Base-by-base conservation (phyloP, 2,113 vertebrate species). In the Chionis minor region DNA sequence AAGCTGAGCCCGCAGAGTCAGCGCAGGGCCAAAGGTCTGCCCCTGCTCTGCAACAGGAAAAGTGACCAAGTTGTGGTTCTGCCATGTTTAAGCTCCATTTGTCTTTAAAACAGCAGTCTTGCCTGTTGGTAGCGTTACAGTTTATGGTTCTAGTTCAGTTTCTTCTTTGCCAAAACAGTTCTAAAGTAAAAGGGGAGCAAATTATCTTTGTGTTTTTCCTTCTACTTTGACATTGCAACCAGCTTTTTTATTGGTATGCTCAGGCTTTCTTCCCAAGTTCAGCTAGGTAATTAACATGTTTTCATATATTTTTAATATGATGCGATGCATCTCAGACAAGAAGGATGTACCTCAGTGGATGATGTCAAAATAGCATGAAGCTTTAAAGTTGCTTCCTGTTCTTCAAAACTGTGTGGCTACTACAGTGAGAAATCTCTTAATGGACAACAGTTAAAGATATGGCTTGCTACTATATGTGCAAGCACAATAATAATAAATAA, bases 81-180 rank as follows among this genome's bases (percentile, higher is more conserved):
- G 1, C 4, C 22, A 1, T 0, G 4, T 14, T 28, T 8, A 32
- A 24, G 12, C 59, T 56, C 24, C 2, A 0, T 30, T 44, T 54
- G 2, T 14, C 65, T 58, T 17, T 33, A 8, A 45, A 75, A 32
- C 0, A 0, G 16, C 2, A 4, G 19, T 32, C 4, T 24, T 24
- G 19, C 8, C 19, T 65, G 2, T 12, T 81, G 40, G 32, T 16
- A 28, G 14, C 44, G 40, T 40, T 38, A 27, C 8, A 2, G 10
- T 22, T 51, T 14, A 23, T 6, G 10, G 12, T 12, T n/a, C 5
- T n/a, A 22, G 2, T 40, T 85, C 8, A 12, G 3, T 21, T 65
- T 30, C 18, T 35, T 74, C 35, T 77, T 78, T 86, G 35, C 19
- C 20, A 10, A 69, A 63, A 21, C 4, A 28, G 6, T 42, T 54